Base-by-base conservation (phyloP, 1,140 invertebrate species). In the Trichomalopsis sarcophagae region DNA sequence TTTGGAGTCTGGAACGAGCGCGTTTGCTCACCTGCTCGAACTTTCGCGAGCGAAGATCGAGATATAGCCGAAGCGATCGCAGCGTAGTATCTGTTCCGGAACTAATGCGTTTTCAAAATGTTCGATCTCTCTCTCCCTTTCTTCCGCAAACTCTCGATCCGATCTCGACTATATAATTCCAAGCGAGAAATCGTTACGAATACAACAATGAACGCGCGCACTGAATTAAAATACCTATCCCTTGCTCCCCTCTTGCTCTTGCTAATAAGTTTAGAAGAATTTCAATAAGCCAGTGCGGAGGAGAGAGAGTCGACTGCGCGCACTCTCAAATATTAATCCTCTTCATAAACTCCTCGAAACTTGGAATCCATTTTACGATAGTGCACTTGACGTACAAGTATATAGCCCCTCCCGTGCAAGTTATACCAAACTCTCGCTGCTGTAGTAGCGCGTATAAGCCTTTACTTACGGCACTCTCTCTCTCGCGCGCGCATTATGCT, bases 191-290 rank as follows among this genome's bases (percentile, higher is more conserved):
- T 44, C 40, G 40, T 44, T 44, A 6, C 36, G 36, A 50, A 11
- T 11, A 21, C 21, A 62, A 62, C 55, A 62, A 62, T 17, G 17
- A 50, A 14, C 36, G 36, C 36, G 27, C 27, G 33, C 33, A 17
- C 21, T 33, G 23, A 73, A 73, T 73, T 36, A 36, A 74, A 81
- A 81, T 74, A 81, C 69, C 21, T n/a, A 17, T 14, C 21, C 21
- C 11, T 33, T 27, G 7, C 27, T 2, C 27, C 1, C 27, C 1
- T 23, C 10, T 9, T 50, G 27, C 7, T 27, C 23, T 3, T 17
- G 40, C 6, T 76, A 83, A 83, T 77, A 79, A 84, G 75, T 79
- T 84, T 50, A 17, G n/a, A 84, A 79, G 82, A 79, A 84, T 79
- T 79, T 50, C 82, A 84, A 84, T 84, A 84, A 79, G 40, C 74